Conservation (phyloP, 2,113 vertebrate species). For the Aix galericulata region DNA sequence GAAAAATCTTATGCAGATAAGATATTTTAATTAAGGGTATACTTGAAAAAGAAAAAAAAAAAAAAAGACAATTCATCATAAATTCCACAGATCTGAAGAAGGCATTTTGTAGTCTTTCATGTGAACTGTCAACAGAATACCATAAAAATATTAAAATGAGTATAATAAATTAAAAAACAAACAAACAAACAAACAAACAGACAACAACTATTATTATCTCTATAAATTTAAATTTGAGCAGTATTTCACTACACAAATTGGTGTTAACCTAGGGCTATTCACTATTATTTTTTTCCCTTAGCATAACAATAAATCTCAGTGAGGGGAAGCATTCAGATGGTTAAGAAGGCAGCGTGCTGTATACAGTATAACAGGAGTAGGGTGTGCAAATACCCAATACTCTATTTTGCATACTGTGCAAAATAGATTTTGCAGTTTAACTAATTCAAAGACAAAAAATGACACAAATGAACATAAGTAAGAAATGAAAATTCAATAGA, state of each 20-base stretch:
- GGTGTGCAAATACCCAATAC: not conserved
- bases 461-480: not conserved
- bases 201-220: not conserved
- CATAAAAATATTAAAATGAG: not conserved
- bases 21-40: not conserved
- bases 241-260: not conserved
- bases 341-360: not conserved
- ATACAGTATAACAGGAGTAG: not conserved
- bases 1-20: not conserved
- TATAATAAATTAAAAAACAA: not conserved
- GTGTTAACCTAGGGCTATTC: not conserved
- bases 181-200: not conserved
- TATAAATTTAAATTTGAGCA: not conserved
- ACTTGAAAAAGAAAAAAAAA: not conserved
- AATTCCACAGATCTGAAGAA: not conserved
- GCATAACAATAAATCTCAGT: not conserved
- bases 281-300: not conserved
- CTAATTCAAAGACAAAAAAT: not conserved
- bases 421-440: not conserved
- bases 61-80: not conserved
- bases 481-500: not conserved
- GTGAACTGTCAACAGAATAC: not conserved
- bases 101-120: not conserved
- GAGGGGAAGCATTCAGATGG: not conserved
- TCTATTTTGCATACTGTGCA: not conserved